Base-by-base conservation (phyloP, 2,797 vertebrate genomes). In the Antrozous pallidus region DNA sequence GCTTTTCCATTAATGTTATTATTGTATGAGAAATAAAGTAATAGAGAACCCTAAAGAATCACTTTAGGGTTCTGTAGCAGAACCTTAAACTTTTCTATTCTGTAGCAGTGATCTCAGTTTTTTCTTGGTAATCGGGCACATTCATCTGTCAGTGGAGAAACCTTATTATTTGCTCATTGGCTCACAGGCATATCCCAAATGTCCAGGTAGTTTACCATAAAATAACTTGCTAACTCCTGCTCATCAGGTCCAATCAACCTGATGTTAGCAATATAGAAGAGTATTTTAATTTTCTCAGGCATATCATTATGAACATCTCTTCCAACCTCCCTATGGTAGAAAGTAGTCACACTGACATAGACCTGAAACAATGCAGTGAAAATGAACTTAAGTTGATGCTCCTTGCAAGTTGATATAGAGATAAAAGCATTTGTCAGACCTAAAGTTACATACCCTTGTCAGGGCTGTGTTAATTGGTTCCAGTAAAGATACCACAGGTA, bases 401-500 rank as follows among this genome's bases (percentile, higher is more conserved):
- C 26, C 67, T 90, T 86, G 28, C 9, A 90, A 86, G 86, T 65
- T 91, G 69, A 65, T 79, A 51, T 58, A 87, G 49, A 92, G 42
- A 93, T 70, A 95, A 87, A 95, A 95, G 31, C 49, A 74, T 86
- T 90, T 88, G 81, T 45, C 67, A 90, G 24, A 83, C 90, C 58
- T 90, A 70, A 93, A 83, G 74, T 63, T 89, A 87, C 54, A 9
- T 93, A 74, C 36, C 56, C 24, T 95, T 95, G 26, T 36, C 11
- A 16, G 18, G 24, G 28, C 77, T 96, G 31, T 95, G 93, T 80
- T 75, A 65, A 92, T 96, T 83, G 93, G 36, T 93, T 92, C 80
- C 75, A 92, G 56, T 83, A 95, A 93, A 92, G 71, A 75, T 87
- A 83, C 18, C 88, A 96, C 71, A 87, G 74, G 69, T 86, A 67